These are phyloP conservation scores for Leptobrachium ailaonicum DNA, from an alignment of 2,113 vertebrate species.

Conservation along the genomic window DNA sequence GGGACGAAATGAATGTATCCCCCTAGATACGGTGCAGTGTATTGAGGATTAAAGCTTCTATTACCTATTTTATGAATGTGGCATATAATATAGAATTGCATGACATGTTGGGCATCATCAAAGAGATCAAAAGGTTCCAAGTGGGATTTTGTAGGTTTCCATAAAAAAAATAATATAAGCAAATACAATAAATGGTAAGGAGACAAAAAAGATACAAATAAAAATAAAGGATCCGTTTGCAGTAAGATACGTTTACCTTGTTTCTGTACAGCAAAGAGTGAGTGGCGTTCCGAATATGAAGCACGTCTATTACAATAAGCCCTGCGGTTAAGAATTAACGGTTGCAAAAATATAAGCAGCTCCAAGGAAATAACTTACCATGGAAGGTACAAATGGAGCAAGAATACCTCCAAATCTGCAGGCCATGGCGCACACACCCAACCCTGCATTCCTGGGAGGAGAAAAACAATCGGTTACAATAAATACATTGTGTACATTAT, in stretches of 20 bases:
- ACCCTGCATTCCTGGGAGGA: slow-evolving; percentile 79
- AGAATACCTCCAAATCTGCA: slow-evolving; percentile 84
- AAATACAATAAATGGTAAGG: too few relatives aligned
- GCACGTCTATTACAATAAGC: neutral
- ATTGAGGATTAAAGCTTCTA: too few relatives aligned
- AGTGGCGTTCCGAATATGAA: neutral
- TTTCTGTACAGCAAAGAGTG: neutral
- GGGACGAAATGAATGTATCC: too few relatives aligned
- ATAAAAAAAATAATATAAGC: too few relatives aligned
- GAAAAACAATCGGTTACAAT: neutral
- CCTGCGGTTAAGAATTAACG: too few relatives aligned
- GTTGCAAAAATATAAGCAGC: too few relatives aligned
- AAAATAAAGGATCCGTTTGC: neutral
- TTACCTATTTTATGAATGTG: too few relatives aligned
- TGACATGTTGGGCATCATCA: too few relatives aligned
- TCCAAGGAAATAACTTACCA: slow-evolving; percentile 65
- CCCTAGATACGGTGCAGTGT: too few relatives aligned
- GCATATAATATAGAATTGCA: too few relatives aligned
- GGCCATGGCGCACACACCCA: slow-evolving; percentile 85
- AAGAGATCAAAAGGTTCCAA: too few relatives aligned
- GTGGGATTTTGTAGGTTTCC: too few relatives aligned
- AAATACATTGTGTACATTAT: neutral
- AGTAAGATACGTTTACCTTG: neutral
- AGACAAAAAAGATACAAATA: neutral
- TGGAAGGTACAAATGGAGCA: slow-evolving; percentile 79